Evolutionary conservation across 2,797 vertebrate species (phyloP).

Genomic region (Hydrophis major): DNA sequence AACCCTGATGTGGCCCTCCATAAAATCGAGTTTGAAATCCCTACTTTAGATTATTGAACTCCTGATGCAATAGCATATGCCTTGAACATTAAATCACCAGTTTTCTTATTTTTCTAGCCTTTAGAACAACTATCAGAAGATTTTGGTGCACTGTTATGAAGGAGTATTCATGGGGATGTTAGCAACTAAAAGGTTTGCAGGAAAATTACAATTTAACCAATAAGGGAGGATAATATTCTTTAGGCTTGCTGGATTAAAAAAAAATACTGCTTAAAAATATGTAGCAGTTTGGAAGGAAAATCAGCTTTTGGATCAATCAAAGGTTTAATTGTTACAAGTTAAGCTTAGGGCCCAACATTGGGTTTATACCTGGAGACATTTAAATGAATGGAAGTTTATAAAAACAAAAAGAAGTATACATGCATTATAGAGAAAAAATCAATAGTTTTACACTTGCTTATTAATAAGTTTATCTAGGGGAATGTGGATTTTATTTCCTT

Average conservation of each 20-base stretch:
- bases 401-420: not conserved
- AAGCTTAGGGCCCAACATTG: not conserved
- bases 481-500: not conserved
- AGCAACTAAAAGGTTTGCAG: not conserved
- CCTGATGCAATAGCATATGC: not conserved
- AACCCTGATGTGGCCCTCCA: too few species aligned
- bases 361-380: not conserved
- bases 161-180: not conserved
- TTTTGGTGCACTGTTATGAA: not conserved
- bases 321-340: not conserved
- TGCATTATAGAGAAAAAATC: not conserved
- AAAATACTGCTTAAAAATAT: not conserved
- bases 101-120: not conserved
- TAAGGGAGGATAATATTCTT: not conserved
- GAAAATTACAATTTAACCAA: not conserved
- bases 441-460: not conserved
- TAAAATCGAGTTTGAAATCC: not conserved
- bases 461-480: not conserved
- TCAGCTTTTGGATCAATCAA: not conserved
- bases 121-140: not conserved
- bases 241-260: not conserved
- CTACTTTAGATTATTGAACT: not conserved
- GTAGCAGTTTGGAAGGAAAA: not conserved
- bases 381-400: not conserved
- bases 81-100: not conserved